Percentiles rank a stretch among this genome's conserved stretches.
These are phyloP conservation scores for Sebastes minor DNA, from an alignment of 2,797 vertebrate genomes.

Conservation along the genomic window DNA sequence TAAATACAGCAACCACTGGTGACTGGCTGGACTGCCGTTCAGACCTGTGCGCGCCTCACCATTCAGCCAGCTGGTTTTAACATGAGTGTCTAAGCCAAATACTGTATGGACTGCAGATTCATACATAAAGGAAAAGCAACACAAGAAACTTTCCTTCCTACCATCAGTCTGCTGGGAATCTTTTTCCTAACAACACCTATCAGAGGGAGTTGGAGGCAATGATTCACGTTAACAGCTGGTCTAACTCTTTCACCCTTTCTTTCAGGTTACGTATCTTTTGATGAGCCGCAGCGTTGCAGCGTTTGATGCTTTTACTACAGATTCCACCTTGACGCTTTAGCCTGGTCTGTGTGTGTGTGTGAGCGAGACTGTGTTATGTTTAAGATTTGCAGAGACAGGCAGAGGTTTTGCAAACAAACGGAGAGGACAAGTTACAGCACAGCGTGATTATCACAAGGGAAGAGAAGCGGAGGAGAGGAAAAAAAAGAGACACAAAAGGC, in stretches of 20 bases:
- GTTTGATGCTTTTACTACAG: slow-evolving; percentile 54
- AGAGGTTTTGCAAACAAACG: slow-evolving; percentile 63
- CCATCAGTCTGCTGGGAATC: slow-evolving; percentile 9
- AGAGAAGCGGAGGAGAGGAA: slow-evolving; percentile 1
- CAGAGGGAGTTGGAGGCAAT: slow-evolving; percentile 7
- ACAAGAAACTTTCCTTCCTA: neutral
- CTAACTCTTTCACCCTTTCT: slow-evolving; percentile 54
- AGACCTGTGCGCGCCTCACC: neutral
- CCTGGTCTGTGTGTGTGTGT: neutral
- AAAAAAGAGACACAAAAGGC: slow-evolving; percentile 52
- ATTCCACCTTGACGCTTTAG: slow-evolving; percentile 29
- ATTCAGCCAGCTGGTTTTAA: neutral
- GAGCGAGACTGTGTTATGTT: slow-evolving; percentile 64
- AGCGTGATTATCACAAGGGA: slow-evolving; percentile 67
- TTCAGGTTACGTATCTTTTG: slow-evolving; percentile 47
- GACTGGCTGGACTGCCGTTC: neutral
- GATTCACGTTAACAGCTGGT: slow-evolving; percentile 43
- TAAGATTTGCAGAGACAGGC: slow-evolving; percentile 66
- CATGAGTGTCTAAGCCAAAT: neutral
- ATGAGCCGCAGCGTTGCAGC: slow-evolving; percentile 27
- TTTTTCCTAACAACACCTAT: slow-evolving; percentile 14
- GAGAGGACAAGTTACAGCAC: slow-evolving; percentile 72
- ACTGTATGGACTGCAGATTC: neutral
- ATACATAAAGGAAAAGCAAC: neutral
- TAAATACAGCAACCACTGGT: slow-evolving; percentile 40